Evolutionary conservation across 2,797 vertebrate species (phyloP), one percentile per base, ranked within the genome.

Genomic region (Aselliscus stoliczkanus): DNA sequence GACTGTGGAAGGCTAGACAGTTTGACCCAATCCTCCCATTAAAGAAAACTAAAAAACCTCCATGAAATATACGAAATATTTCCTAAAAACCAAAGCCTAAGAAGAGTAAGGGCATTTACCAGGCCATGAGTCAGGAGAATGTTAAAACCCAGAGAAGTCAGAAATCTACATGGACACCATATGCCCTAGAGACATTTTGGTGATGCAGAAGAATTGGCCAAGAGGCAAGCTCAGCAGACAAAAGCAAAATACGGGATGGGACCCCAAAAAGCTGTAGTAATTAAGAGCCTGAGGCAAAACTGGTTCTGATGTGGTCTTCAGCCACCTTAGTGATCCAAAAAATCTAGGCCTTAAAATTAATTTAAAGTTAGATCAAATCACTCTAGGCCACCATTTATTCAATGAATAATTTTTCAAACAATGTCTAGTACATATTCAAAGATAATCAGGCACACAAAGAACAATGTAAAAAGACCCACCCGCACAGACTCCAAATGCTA

Each of bases 261-360:
- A 58, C 11, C 34, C 42, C 23, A 6, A 88, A 88, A 62, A 54
- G 31, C 25, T 79, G 4, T 17, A 54, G 31, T 67, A 93, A 88
- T 44, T 23, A 91, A 88, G 17, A 62, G 80, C 25, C 58, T 88
- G 54, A 93, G 83, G 17, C 52, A 90, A 90, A 83, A 65, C 42
- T 84, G 27, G 58, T 39, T 88, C 17, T n/a, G 44, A 47, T 39
- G 12, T 34, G 27, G 73, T 82, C 42, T 37, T 85, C 31, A 72
- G 29, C 27, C 23, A 85, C 27, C 23, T 58, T n/a, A 31, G 23
- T 31, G 37, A 88, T 76, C 14, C 37, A 31, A 44, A 95, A 86
- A 89, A 92, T 58, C n/a, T 65, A 86, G 93, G 10, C 21, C 25
- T 70, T 77, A 18, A 90, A 93, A 90, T 75, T 82, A 82, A 88